Evolutionary conservation across 2,888 invertebrate species (phyloP).

Genomic region (Yponomeuta evonymella): DNA sequence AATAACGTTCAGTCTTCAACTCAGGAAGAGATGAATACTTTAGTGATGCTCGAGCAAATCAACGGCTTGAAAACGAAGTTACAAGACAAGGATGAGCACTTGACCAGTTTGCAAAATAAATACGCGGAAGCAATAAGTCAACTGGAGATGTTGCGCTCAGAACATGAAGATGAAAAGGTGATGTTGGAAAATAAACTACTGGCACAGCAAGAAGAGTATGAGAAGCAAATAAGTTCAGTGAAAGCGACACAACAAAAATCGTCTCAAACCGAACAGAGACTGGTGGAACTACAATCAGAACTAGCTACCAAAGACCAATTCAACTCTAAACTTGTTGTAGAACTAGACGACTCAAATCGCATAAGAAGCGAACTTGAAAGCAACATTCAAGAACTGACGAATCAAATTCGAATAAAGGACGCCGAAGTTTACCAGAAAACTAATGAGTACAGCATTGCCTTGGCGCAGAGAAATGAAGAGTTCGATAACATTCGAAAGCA

Average conservation of each 20-base stretch:
- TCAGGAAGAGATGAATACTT: slow-evolving; percentile 65
- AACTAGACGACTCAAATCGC: slow-evolving; percentile 36
- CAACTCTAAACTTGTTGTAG: slow-evolving; percentile 24
- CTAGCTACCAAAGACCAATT: slow-evolving; percentile 35
- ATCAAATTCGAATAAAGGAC: slow-evolving; percentile 51
- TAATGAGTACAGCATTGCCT: slow-evolving; percentile 47
- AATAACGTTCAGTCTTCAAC: slow-evolving; percentile 63
- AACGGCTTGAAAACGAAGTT: slow-evolving; percentile 59
- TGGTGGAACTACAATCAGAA: slow-evolving; percentile 42
- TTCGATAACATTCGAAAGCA: slow-evolving; percentile 60
- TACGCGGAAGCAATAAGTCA: slow-evolving; percentile 58
- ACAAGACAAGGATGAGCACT: slow-evolving; percentile 63
- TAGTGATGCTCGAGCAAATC: slow-evolving; percentile 57
- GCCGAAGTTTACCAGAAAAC: slow-evolving; percentile 61
- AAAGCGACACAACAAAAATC: slow-evolving; percentile 37
- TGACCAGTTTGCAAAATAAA: slow-evolving; percentile 56
- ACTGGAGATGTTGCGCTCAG: slow-evolving; percentile 59
- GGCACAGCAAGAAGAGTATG: slow-evolving; percentile 64
- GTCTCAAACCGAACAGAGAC: slow-evolving; percentile 35
- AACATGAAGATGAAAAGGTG: slow-evolving; percentile 65
- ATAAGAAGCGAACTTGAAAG: slow-evolving; percentile 41
- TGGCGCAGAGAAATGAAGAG: slow-evolving; percentile 57
- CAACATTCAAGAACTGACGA: slow-evolving; percentile 42
- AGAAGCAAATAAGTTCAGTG: slow-evolving; percentile 51
- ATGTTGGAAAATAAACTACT: slow-evolving; percentile 60